Base-by-base conservation (phyloP, 2,888 invertebrate species). In the Barypeithes pellucidus region DNA sequence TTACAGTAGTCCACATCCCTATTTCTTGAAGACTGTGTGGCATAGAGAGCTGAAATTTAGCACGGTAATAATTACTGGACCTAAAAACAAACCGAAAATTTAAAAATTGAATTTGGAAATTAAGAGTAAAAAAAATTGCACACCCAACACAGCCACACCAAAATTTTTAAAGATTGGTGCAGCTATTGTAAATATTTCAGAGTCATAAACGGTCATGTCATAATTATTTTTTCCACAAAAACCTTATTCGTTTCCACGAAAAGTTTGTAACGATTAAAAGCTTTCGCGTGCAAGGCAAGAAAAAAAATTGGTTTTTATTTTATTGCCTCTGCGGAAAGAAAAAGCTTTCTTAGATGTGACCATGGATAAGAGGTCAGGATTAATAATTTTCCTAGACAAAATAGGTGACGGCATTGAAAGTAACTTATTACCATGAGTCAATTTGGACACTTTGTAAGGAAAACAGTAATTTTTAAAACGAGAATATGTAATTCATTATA, bases 331-430 rank as follows among this genome's bases (percentile, higher is more conserved):
- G n/a, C 16, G 14, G 24, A 50, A 50, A 41, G 39, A 7, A 52
- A 54, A 16, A 14, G 39, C 18, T 36, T 39, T 52, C 22, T 0
- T 61, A 61, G 50, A 61, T 67, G 5, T 60, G 68, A 50, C 68
- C 68, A 20, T 68, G 60, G 60, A 68, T 60, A 68, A 68, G 29
- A 39, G 24, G 33, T 47, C 43, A 29, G n/a, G 9, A 47, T 47
- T 62, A 47, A 62, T 47, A 14, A 41, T 14, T 43, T 4, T 11
- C 18, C 3, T 12, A 22, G 18, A 11, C 8, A 29, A 11, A 39
- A 36, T 2, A 29, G 29, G 29, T 29, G 4, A 22, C 9, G 7
- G 16, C 12, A 20, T 36, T n/a, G 16, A 59, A 4, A 41, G 1
- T 8, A 18, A 36, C 16, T 20, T 39, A 39, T 39, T 29, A 29